A percentile compares a stretch with the other conserved stretches of the same genome.
Evolutionary conservation across 2,888 invertebrate genomes (phyloP).

Genomic region (Pemphredon lugubris): DNA sequence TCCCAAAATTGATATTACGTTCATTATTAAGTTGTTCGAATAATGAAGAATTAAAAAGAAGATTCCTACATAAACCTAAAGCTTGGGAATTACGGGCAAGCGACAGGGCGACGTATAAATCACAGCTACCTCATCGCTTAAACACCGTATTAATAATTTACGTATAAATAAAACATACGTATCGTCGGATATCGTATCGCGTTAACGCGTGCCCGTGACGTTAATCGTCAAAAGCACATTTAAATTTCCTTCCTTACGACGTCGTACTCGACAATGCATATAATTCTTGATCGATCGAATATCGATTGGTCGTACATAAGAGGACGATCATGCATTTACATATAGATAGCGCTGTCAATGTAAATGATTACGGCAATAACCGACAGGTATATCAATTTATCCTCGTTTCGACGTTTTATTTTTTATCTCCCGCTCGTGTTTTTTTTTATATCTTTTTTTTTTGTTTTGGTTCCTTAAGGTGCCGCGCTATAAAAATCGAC

Average conservation of each 20-base stretch:
- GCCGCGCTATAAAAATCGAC: constrained; percentile 25
- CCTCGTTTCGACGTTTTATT: constrained; percentile 26
- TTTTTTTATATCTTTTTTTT: neutral
- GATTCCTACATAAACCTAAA: too few relatives aligned
- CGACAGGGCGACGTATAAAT: too few relatives aligned
- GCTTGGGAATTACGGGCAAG: too few relatives aligned
- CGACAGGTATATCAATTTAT: constrained; percentile 55
- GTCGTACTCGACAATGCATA: constrained; percentile 21
- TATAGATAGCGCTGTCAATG: constrained; percentile 60
- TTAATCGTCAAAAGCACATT: constrained; percentile 10
- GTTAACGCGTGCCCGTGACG: too few relatives aligned
- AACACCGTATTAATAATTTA: too few relatives aligned
- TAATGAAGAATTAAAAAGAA: too few relatives aligned
- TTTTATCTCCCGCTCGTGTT: constrained; percentile 4
- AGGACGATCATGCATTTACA: constrained; percentile 51
- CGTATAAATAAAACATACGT: too few relatives aligned
- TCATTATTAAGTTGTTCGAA: too few relatives aligned
- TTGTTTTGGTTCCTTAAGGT: too few relatives aligned
- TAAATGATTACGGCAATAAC: constrained; percentile 59
- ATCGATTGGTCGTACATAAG: constrained; percentile 44
- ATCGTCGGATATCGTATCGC: too few relatives aligned
- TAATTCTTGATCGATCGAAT: constrained; percentile 59
- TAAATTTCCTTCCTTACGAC: constrained; percentile 24
- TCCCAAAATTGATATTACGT: too few relatives aligned
- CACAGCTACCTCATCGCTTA: too few relatives aligned